Percentiles rank a stretch among this genome's conserved stretches.
phyloP scores from a whole-genome alignment of 2,797 vertebrate genomes.

The Aythya fuligula region DNA sequence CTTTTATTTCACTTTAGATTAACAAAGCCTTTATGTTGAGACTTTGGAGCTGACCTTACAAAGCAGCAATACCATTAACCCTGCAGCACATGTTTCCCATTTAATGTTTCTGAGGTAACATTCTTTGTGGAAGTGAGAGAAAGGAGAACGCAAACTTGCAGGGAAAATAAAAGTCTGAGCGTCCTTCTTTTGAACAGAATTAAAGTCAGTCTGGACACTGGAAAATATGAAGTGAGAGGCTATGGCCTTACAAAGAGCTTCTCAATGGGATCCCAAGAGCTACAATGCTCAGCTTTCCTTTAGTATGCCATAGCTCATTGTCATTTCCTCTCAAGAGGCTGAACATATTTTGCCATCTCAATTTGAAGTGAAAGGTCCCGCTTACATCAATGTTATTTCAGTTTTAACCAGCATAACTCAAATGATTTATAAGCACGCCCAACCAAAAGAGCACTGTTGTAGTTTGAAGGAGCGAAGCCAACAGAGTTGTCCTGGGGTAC shows the following conservation, averaged over 20 bases:
- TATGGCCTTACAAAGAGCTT: conserved; percentile 39
- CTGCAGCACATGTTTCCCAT: conserved; percentile 79
- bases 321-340: conserved; percentile 44
- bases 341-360: conserved; percentile 62
- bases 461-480: neutral
- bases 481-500: neutral
- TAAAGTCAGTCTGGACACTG: conserved; percentile 64
- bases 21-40: conserved; percentile 69
- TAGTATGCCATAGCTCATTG: conserved; percentile 25
- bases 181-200: conserved; percentile 65
- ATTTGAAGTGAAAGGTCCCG: conserved; percentile 54
- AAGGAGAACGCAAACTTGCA: conserved; percentile 67
- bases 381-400: conserved; percentile 59
- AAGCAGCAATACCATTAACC: conserved; percentile 68
- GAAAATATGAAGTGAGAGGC: conserved; percentile 65
- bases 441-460: neutral
- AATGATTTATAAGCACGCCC: conserved; percentile 43
- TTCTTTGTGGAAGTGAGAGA: conserved; percentile 75
- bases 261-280: conserved; percentile 43
- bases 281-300: conserved; percentile 39
- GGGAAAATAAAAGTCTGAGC: conserved; percentile 52
- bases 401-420: conserved; percentile 45
- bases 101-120: conserved; percentile 79
- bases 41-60: conserved; percentile 71
- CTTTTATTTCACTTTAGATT: conserved; percentile 80